Evolutionary conservation across 2,888 invertebrate genomes (phyloP), one percentile per base, ranked within the genome.

Genomic region (Lampropteryx suffumata): DNA sequence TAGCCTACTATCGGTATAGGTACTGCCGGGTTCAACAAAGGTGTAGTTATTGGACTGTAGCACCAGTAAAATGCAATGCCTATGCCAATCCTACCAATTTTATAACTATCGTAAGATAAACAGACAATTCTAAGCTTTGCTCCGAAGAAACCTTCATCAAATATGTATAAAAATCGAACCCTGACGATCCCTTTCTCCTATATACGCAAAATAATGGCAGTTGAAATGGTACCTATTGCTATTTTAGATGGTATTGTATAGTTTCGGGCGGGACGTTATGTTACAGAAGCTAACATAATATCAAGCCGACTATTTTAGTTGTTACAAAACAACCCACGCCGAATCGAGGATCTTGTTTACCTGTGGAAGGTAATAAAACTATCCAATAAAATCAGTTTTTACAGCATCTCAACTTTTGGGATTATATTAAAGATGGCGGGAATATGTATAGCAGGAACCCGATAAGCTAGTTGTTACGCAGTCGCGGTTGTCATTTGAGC

Each of bases 401-500:
- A 36, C 26, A 46, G 45, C 43, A 52, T 48, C 39, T 48, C 24
- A 30, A 39, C 46, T 44, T 44, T 46, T 46, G 46, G 39, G 40
- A 33, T 44, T 37, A 47, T 34, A 50, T 55, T 53, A 49, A 50
- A 58, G 60, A 53, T 46, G 53, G 52, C 55, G 55, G 50, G 67
- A 39, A 55, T 58, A 54, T 67, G 64, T 67, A 66, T 66, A 64
- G 73, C 59, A 67, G 75, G 77, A 74, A 74, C 62, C 68, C 73
- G 74, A 77, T 74, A 77, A 73, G 70, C 59, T 64, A 76, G 71
- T 69, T 78, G 78, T 82, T 79, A 79, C 72, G 67, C 71, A 69
- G 71, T 76, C 70, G 81, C 71, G 80, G 83, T 82, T 85, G 86
- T 81, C 79, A 86, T 77, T 71, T 64, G 82, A 88, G 82, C 79